These are phyloP conservation scores for Microdon myrmicae DNA, from an alignment of 2,888 invertebrate species.

Conservation along the genomic window DNA sequence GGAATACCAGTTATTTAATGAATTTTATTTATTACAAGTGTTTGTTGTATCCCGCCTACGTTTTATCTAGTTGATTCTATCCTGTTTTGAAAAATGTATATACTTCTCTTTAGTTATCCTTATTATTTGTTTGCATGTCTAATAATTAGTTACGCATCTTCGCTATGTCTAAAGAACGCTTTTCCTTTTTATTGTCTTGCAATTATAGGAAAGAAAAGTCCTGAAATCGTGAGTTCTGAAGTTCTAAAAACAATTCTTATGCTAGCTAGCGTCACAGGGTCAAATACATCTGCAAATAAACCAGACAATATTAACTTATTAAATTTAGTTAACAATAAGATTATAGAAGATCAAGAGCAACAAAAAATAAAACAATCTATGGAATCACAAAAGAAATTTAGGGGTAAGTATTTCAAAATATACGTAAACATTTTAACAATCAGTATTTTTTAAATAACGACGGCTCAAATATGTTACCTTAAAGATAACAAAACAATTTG, in stretches of 20 bases:
- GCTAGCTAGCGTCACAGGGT: constrained; percentile 64
- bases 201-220: constrained; percentile 56
- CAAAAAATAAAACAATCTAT: constrained; percentile 62
- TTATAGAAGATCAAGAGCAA: constrained; percentile 64
- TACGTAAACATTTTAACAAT: neutral
- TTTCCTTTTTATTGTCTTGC: neutral
- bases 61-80: too few relatives aligned
- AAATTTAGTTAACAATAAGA: constrained; percentile 64
- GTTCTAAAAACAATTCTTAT: constrained; percentile 65
- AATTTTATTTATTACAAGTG: too few relatives aligned
- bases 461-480: too few relatives aligned
- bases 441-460: neutral
- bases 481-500: too few relatives aligned
- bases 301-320: constrained; percentile 60
- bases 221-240: constrained; percentile 63
- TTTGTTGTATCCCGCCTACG: too few relatives aligned
- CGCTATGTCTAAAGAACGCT: too few relatives aligned
- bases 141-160: neutral
- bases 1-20: too few relatives aligned
- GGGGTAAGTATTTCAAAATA: constrained; percentile 48
- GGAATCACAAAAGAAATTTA: constrained; percentile 62
- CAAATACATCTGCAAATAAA: constrained; percentile 55
- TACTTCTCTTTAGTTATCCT: neutral
- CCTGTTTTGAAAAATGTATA: neutral
- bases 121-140: neutral